phyloP scores from a whole-genome alignment of 2,113 vertebrate genomes.

The Bucco capensis region DNA sequence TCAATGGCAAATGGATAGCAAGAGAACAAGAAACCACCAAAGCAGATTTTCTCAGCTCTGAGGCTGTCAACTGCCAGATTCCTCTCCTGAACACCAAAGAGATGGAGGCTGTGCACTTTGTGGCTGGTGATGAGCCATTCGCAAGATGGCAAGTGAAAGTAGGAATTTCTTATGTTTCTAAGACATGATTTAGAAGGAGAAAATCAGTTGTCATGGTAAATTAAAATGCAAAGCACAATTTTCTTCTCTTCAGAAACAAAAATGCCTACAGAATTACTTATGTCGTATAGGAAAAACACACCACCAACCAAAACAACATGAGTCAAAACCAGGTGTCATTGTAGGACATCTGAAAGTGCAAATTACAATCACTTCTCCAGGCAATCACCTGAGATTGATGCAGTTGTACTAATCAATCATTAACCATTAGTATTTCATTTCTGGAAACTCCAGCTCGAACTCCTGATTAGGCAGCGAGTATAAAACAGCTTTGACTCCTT shows the following conservation, averaged over 20 bases:
- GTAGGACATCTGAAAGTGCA: neutral
- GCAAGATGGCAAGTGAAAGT: slow-evolving; percentile 84
- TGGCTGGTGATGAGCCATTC: slow-evolving; percentile 72
- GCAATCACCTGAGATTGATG: slow-evolving; percentile 19
- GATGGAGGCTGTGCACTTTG: slow-evolving; percentile 65
- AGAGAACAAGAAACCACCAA: slow-evolving; percentile 72
- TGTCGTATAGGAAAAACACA: neutral
- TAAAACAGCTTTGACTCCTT: neutral
- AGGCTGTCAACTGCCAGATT: slow-evolving; percentile 74
- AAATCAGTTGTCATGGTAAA: slow-evolving; percentile 20
- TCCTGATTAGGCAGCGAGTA: neutral
- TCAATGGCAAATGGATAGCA: slow-evolving; percentile 69
- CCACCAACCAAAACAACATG: neutral
- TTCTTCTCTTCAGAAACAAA: neutral
- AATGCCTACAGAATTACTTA: neutral
- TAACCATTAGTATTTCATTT: slow-evolving; percentile 13
- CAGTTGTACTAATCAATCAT: slow-evolving; percentile 19
- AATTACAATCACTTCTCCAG: slow-evolving; percentile 26
- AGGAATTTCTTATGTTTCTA: slow-evolving; percentile 44
- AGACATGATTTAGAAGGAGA: neutral
- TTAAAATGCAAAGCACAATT: slow-evolving; percentile 40
- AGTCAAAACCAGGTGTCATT: neutral
- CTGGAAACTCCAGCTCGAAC: neutral
- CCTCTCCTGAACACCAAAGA: slow-evolving; percentile 69
- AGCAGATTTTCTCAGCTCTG: slow-evolving; percentile 80